phyloP scores from a whole-genome alignment of 2,113 vertebrate genomes.

The Madoqua kirkii region DNA sequence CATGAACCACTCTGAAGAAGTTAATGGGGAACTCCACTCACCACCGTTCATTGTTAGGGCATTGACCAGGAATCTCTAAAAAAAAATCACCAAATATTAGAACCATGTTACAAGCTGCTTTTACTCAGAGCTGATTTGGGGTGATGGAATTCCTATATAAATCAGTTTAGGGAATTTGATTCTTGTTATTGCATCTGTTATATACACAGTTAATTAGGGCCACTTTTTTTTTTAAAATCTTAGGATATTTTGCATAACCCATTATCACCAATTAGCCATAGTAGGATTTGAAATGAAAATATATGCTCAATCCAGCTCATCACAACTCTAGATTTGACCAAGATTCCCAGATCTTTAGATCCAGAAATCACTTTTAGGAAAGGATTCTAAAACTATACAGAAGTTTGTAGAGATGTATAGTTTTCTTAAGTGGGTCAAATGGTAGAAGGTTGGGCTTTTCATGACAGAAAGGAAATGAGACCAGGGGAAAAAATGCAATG shows the following conservation, averaged over 20 bases:
- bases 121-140: background rate
- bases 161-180: background rate
- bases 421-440: conserved; percentile 1
- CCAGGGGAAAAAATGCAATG: background rate
- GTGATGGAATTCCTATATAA: background rate
- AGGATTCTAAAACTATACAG: background rate
- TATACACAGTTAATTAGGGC: background rate
- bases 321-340: background rate
- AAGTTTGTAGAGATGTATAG: background rate
- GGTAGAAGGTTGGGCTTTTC: background rate
- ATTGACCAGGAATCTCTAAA: background rate
- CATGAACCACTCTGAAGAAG: background rate
- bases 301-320: background rate
- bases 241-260: background rate
- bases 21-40: background rate
- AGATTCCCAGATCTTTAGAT: background rate
- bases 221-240: background rate
- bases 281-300: background rate
- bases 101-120: background rate
- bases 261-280: background rate
- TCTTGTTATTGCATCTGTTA: background rate
- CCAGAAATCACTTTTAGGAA: background rate
- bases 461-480: background rate
- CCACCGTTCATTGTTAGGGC: background rate
- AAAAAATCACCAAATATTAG: background rate